Percentiles rank a stretch among this genome's conserved stretches.
phyloP scores from a whole-genome alignment of 2,888 invertebrate genomes.

The Halictus ligatus region DNA sequence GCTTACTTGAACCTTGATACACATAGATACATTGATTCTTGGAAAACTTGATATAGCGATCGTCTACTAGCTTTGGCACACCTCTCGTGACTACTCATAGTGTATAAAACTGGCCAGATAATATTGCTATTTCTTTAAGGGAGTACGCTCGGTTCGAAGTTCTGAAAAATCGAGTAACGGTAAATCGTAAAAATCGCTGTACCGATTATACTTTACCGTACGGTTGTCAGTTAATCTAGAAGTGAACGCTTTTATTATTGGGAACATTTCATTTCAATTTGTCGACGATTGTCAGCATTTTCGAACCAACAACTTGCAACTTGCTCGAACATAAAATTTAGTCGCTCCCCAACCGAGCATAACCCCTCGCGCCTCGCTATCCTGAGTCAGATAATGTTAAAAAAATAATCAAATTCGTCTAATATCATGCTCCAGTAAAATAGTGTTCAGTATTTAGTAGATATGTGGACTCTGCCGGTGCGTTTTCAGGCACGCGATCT shows the following conservation, averaged over 20 bases:
- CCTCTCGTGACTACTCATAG: not conserved
- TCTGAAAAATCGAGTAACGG: not conserved
- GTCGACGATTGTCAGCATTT: not conserved
- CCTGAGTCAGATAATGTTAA: not conserved
- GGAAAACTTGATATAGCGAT: not conserved
- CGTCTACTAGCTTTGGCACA: not conserved
- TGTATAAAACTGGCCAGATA: not conserved
- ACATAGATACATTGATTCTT: not conserved
- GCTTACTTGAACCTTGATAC: not conserved
- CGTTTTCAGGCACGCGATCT: not conserved
- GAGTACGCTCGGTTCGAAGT: not conserved
- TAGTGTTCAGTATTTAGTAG: not conserved
- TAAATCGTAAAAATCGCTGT: not conserved
- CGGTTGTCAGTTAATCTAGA: not conserved
- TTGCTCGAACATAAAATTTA: not conserved
- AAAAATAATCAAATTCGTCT: not conserved
- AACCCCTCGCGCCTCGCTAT: not conserved
- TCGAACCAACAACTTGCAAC: no score
- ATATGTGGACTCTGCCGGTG: conserved; percentile 5
- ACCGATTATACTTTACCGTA: not conserved
- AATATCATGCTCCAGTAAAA: not conserved
- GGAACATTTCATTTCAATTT: no score
- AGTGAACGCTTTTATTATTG: not conserved
- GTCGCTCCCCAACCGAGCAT: not conserved
- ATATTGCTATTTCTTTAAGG: not conserved